A percentile compares a stretch with the other conserved stretches of the same genome.
Conservation (phyloP, 2,888 invertebrate genomes). For the Oxytorus armatus region DNA sequence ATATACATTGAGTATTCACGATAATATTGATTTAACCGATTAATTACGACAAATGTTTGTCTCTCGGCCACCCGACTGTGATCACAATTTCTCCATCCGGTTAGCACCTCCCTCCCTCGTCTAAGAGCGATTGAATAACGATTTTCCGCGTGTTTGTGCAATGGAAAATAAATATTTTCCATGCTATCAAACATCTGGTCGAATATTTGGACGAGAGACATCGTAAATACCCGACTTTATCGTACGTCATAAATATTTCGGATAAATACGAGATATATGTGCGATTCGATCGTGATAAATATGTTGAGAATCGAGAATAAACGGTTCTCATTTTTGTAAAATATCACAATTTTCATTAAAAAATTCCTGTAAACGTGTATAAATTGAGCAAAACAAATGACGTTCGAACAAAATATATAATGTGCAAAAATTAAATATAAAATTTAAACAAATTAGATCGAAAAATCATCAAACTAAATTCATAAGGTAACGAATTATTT, state of each 20-base stretch:
- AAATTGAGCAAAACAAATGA: too few relatives aligned
- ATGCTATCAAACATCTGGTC: not conserved
- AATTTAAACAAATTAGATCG: not conserved
- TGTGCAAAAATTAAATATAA: too few relatives aligned
- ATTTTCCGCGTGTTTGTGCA: conserved; percentile 9
- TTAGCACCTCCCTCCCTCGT: not conserved
- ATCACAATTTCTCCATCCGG: conserved; percentile 23
- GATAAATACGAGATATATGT: not conserved
- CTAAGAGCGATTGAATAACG: conserved; percentile 5
- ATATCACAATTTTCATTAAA: not conserved
- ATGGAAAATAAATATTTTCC: conserved; percentile 26
- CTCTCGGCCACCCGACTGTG: conserved; percentile 19
- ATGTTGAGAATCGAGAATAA: not conserved
- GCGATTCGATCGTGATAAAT: not conserved
- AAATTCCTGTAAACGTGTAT: not conserved
- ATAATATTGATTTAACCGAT: conserved; percentile 56
- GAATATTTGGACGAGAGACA: conserved; percentile 6
- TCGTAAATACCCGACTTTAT: conserved; percentile 11
- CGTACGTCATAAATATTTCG: not conserved
- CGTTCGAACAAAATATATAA: too few relatives aligned
- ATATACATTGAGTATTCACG: conserved; percentile 25
- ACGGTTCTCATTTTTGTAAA: not conserved
- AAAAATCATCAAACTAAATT: not conserved
- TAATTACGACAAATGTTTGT: conserved; percentile 52
- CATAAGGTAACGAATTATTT: too few relatives aligned